Conservation (phyloP, 2,888 invertebrate genomes). For the Chrysolina haemoptera region DNA sequence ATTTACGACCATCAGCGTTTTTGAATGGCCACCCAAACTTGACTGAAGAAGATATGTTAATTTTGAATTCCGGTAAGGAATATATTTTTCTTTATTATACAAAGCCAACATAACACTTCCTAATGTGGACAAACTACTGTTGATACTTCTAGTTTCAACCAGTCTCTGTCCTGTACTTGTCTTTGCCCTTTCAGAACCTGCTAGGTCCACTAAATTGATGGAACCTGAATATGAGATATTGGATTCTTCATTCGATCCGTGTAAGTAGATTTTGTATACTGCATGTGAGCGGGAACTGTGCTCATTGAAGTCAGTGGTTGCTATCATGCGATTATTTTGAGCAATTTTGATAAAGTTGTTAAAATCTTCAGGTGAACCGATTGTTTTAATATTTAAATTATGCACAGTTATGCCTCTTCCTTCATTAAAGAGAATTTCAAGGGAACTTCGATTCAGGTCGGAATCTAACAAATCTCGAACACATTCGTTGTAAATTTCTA, state of each 20-base stretch:
- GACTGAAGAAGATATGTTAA: conserved; percentile 91
- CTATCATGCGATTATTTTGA: conserved; percentile 80
- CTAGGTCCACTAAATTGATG: conserved; percentile 88
- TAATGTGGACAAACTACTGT: conserved; percentile 83
- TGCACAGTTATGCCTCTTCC: conserved; percentile 74
- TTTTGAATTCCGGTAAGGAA: no score
- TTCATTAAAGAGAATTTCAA: conserved; percentile 74
- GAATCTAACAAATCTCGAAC: no score
- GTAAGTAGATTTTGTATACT: conserved; percentile 76
- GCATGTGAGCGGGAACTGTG: conserved; percentile 71
- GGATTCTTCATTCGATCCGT: conserved; percentile 76
- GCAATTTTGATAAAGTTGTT: conserved; percentile 81
- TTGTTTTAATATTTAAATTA: conserved; percentile 75
- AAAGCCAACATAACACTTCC: conserved; percentile 87
- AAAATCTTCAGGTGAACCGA: conserved; percentile 77
- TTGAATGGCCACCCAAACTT: conserved; percentile 91
- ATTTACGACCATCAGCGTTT: conserved; percentile 94
- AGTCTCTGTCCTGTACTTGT: conserved; percentile 71
- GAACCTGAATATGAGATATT: conserved; percentile 79
- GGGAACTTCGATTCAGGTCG: conserved; percentile 66
- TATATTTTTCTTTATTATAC: no score
- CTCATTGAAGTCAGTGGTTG: conserved; percentile 76
- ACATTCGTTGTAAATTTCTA: no score
- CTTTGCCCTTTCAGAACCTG: no score
- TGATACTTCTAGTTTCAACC: conserved; percentile 89